Percentiles rank a stretch among this genome's conserved stretches.
These are phyloP conservation scores for Anhinga anhinga DNA, from an alignment of 2,113 vertebrate species.

Conservation along the genomic window DNA sequence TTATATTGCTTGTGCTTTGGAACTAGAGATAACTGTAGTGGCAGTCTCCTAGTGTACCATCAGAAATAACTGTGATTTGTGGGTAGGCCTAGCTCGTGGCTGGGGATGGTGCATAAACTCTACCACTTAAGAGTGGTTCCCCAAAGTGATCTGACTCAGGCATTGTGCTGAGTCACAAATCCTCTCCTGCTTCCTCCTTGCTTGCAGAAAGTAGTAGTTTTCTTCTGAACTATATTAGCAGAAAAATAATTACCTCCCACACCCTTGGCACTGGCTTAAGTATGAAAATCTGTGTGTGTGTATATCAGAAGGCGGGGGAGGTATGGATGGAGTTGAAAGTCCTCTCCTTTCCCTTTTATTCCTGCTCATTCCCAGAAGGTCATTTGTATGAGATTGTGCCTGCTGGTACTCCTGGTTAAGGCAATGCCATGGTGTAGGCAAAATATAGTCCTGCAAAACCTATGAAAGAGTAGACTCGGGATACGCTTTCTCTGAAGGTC, in stretches of 20 bases:
- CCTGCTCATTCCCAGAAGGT: neutral
- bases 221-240: neutral
- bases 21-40: neutral
- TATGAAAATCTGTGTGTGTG: neutral
- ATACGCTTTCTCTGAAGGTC: neutral
- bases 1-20: neutral
- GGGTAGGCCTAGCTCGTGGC: neutral
- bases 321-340: neutral
- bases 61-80: neutral
- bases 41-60: neutral
- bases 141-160: slow-evolving; percentile 41
- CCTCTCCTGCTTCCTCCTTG: slow-evolving; percentile 8
- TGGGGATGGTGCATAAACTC: neutral
- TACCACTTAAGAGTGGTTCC: neutral
- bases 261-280: neutral
- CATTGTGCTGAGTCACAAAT: slow-evolving; percentile 28
- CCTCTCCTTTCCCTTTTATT: neutral
- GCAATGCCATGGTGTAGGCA: accelerated
- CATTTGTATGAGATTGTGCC: neutral
- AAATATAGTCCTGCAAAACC: neutral
- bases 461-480: neutral
- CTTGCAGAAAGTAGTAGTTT: neutral
- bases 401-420: neutral
- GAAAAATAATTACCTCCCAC: slow-evolving; percentile 1
- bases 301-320: neutral